A percentile compares a stretch with the other conserved stretches of the same genome.
Evolutionary conservation across 2,797 vertebrate genomes (phyloP).

Genomic region (Platalea minor): DNA sequence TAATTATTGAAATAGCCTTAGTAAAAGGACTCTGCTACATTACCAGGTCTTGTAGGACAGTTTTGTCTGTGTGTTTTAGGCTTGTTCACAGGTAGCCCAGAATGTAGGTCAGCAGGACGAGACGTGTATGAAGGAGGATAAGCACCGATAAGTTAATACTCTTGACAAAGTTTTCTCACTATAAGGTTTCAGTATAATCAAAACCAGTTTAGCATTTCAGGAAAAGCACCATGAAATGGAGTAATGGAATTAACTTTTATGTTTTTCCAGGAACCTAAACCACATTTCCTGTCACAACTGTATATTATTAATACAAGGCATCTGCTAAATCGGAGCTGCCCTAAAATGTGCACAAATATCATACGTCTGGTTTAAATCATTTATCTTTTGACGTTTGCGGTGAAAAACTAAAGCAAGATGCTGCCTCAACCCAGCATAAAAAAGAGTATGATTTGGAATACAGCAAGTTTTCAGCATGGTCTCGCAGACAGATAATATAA

Average conservation of each 20-base stretch:
- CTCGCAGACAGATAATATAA: slow-evolving; percentile 66
- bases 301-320: slow-evolving; percentile 83
- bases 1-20: background rate
- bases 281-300: slow-evolving; percentile 84
- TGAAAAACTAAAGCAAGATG: slow-evolving; percentile 74
- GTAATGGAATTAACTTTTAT: slow-evolving; percentile 83
- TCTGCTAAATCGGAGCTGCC: slow-evolving; percentile 77
- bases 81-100: slow-evolving; percentile 59
- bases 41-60: background rate
- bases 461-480: slow-evolving; percentile 55
- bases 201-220: slow-evolving; percentile 74
- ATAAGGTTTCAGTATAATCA: slow-evolving; percentile 72
- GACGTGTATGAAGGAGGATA: slow-evolving; percentile 6
- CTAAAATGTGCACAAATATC: slow-evolving; percentile 71
- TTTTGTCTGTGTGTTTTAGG: slow-evolving; percentile 8
- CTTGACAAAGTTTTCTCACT: slow-evolving; percentile 64
- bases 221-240: slow-evolving; percentile 76
- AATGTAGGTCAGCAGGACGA: slow-evolving; percentile 39
- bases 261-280: slow-evolving; percentile 81
- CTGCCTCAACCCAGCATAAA: slow-evolving; percentile 61
- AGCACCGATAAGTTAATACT: slow-evolving; percentile 39
- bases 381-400: slow-evolving; percentile 69
- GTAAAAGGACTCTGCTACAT: background rate
- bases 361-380: slow-evolving; percentile 74
- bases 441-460: slow-evolving; percentile 39